Evolutionary conservation across 1,140 invertebrate genomes (phyloP).

Genomic region (Sycophila sp.): DNA sequence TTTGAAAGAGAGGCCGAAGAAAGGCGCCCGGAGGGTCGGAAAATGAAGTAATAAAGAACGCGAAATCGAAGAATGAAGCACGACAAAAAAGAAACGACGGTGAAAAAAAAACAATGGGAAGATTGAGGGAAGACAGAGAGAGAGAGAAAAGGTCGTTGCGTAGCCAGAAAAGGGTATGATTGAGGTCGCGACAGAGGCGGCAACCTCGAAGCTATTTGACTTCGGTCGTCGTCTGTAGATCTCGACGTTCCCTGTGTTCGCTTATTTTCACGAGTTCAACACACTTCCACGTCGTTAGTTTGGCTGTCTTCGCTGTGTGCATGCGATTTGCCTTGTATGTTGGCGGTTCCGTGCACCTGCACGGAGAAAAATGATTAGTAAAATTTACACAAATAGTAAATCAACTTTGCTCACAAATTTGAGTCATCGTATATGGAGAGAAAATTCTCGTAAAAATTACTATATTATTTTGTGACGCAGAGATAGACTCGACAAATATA

Average conservation of each 20-base stretch:
- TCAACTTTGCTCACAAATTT: no score
- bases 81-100: not conserved
- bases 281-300: not conserved
- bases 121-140: not conserved
- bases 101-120: not conserved
- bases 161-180: not conserved
- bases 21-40: no score
- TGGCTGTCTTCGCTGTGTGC: not conserved
- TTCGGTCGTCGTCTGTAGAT: not conserved
- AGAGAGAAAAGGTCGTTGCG: not conserved
- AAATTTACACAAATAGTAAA: no score
- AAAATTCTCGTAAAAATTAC: no score
- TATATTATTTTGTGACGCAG: no score
- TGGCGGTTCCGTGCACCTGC: not conserved
- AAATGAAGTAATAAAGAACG: no score
- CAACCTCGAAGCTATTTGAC: constrained; percentile 11
- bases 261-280: not conserved
- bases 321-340: not conserved
- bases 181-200: not conserved
- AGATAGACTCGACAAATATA: no score
- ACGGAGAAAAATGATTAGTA: no score
- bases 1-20: no score
- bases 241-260: not conserved
- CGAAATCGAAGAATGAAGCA: no score
- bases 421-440: no score